Base-by-base conservation (phyloP, 2,113 vertebrate species). In the Siniperca chuatsi region DNA sequence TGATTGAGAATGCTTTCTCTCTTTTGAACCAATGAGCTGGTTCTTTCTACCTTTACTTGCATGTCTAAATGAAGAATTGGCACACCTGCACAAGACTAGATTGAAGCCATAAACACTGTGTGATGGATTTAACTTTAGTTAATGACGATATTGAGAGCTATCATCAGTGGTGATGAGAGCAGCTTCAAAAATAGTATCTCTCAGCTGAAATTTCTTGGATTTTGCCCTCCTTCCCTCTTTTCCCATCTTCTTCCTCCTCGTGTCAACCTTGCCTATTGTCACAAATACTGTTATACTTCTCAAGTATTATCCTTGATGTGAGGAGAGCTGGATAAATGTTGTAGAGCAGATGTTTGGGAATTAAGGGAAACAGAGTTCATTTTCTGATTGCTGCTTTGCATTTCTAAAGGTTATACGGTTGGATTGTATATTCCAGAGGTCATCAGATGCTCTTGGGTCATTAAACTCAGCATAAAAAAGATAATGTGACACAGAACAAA, bases 41-140 rank as follows among this genome's bases (percentile, higher is more conserved):
- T 83, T 82, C 58, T 54, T 29, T 85, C 48, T 48, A 35, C 20
- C 44, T 50, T 62, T 33, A 77, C 71, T 42, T 70, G 68, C 37
- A 6, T 57, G 78, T 89, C 81, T 46, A 40, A 70, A 79, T 82
- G 66, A 92, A 75, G 40, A 81, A 86, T 74, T 57, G 64, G n/a
- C 42, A 52, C 60, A 86, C 80, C 81, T 78, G 81, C 52, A 55
- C 25, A 16, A 21, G 37, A 78, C 40, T 15, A 52, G 76, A 83
- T 42, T 69, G 66, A 62, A 79, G 79, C 58, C 76, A 70, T 84
- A 84, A 48, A 77, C 54, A 79, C 13, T 1, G 9, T n/a, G 46
- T 85, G 79, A 90, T 81, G 48, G 67, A 84, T 84, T 82, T 64
- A 73, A 80, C 65, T 62, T 62, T 29, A 71, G 72, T 83, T 79